Percentiles rank a stretch among this genome's conserved stretches.
Evolutionary conservation across 2,797 vertebrate genomes (phyloP).

Genomic region (Novumbra hubbsi): DNA sequence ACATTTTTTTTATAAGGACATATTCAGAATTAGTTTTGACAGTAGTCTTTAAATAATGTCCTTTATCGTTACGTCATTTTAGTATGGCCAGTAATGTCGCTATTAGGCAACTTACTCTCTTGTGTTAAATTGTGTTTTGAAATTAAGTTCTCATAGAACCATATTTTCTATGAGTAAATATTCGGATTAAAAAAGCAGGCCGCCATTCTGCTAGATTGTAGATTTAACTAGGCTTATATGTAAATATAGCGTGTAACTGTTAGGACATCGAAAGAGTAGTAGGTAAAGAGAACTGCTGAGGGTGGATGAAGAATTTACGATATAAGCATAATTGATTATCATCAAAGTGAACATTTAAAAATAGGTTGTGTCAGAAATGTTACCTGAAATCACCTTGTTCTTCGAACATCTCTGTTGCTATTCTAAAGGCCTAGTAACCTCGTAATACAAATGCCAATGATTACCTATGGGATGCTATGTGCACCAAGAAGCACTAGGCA

Average conservation of each 20-base stretch:
- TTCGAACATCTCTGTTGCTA: neutral
- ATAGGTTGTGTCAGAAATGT: too few species aligned
- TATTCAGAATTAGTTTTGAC: constrained; percentile 20
- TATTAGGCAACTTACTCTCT: neutral
- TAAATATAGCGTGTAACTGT: neutral
- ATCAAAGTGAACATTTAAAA: too few species aligned
- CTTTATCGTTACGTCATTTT: neutral
- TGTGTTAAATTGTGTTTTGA: neutral
- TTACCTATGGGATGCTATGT: constrained; percentile 33
- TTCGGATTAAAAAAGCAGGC: neutral
- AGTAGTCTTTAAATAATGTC: neutral
- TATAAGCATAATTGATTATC: too few species aligned
- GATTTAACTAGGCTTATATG: neutral
- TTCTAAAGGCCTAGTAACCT: too few species aligned
- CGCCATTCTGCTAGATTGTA: neutral
- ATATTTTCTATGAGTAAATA: neutral
- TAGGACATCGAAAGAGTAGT: neutral
- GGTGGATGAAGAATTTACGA: too few species aligned
- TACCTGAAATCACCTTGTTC: too few species aligned
- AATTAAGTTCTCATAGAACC: neutral
- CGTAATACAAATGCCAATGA: neutral
- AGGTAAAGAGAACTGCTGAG: too few species aligned
- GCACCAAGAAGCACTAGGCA: constrained; percentile 15
- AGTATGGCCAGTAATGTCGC: neutral
- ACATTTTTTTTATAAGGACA: constrained; percentile 40